Conservation (phyloP, 2,113 vertebrate species). For the Boleophthalmus pectinirostris region DNA sequence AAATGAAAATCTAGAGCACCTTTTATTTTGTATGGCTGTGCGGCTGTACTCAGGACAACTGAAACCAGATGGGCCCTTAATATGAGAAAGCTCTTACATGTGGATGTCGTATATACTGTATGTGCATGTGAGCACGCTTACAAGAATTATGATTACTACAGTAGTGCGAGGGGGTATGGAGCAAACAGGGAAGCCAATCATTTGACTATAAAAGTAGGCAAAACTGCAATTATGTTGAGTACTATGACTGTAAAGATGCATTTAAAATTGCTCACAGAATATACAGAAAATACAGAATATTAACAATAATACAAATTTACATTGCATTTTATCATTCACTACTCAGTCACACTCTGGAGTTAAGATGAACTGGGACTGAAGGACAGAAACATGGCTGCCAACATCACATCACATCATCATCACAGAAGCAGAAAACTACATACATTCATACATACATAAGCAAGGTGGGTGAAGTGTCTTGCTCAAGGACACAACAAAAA, state of each 20-base stretch:
- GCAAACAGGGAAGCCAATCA: constrained; percentile 34
- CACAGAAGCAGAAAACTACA: too few species aligned
- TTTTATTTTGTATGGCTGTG: constrained; percentile 67
- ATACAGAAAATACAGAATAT: too few species aligned
- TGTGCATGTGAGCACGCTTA: constrained; percentile 36
- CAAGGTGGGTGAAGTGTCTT: too few species aligned
- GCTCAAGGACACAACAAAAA: background rate
- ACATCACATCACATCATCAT: too few species aligned
- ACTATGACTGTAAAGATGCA: background rate
- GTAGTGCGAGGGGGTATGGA: constrained; percentile 13
- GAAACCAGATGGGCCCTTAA: constrained; percentile 80
- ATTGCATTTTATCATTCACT: too few species aligned
- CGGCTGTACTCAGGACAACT: constrained; percentile 68
- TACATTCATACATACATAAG: background rate
- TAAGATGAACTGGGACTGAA: background rate
- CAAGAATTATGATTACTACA: constrained; percentile 33
- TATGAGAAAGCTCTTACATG: constrained; percentile 59
- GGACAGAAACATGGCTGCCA: background rate
- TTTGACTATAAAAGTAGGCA: constrained; percentile 3
- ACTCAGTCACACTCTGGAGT: too few species aligned
- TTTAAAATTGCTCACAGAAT: background rate
- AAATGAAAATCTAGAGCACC: constrained; percentile 67
- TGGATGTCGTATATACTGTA: constrained; percentile 13
- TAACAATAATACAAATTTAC: background rate
- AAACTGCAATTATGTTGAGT: background rate